Evolutionary conservation across 53 echinoderm and acorn worm species (phyloP).

Genomic region (Echinometra lucunter): DNA sequence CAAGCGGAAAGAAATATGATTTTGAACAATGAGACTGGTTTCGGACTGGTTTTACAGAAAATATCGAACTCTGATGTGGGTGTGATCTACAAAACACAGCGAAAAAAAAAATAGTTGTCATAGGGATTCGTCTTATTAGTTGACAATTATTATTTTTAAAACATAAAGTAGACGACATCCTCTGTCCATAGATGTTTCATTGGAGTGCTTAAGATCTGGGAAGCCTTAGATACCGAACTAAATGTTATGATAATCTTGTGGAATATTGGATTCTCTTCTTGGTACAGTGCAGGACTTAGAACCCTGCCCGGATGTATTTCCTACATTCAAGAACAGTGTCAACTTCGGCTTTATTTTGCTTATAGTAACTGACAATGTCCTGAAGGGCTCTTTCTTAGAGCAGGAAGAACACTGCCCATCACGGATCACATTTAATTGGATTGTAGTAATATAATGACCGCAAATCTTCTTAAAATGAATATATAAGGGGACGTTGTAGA

Average conservation of each 20-base stretch:
- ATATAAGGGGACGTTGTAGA: background rate
- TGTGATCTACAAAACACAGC: background rate
- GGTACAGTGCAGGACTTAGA: background rate
- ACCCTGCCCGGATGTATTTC: no score
- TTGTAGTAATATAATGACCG: background rate
- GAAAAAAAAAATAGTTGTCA: background rate
- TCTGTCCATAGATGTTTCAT: background rate
- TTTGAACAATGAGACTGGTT: slow-evolving; percentile 13
- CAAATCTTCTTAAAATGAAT: background rate
- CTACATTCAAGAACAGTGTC: background rate
- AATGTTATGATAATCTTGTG: background rate
- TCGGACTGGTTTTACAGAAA: background rate
- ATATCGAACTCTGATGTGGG: background rate
- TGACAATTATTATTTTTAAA: background rate
- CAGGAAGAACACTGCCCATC: no score
- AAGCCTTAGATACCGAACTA: background rate
- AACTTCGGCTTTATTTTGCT: no score
- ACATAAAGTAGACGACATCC: background rate
- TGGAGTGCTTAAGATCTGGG: background rate
- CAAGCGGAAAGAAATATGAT: slow-evolving; percentile 33
- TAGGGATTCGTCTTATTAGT: background rate
- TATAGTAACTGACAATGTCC: no score
- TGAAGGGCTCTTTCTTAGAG: no score
- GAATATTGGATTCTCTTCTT: background rate
- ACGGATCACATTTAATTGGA: no score